These are phyloP conservation scores for Folsomia manolachei DNA, from an alignment of 2,888 invertebrate genomes.

Conservation along the genomic window DNA sequence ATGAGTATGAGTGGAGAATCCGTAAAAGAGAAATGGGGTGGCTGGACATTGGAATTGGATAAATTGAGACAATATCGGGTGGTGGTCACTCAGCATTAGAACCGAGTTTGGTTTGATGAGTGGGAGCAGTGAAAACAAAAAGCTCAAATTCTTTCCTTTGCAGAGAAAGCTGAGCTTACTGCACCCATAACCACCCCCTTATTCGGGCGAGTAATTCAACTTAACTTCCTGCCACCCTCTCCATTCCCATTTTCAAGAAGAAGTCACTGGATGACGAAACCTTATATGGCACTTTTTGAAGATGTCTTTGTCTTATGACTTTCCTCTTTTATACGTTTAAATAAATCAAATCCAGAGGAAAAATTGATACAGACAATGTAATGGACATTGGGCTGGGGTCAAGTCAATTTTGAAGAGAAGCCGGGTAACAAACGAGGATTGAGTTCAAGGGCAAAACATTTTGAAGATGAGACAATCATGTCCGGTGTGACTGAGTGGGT, in stretches of 20 bases:
- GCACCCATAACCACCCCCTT: neutral
- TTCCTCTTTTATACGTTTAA: too few relatives aligned
- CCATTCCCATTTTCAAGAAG: neutral
- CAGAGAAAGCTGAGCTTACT: neutral
- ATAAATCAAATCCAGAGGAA: neutral
- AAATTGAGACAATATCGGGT: neutral
- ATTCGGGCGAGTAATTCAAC: too few relatives aligned
- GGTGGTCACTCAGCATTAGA: neutral
- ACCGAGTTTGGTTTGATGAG: neutral
- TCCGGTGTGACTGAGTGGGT: neutral
- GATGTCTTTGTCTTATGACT: too few relatives aligned
- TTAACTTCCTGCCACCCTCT: neutral
- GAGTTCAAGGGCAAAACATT: neutral
- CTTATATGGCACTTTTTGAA: too few relatives aligned
- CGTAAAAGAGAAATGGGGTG: neutral
- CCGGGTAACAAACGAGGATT: neutral
- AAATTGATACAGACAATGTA: neutral
- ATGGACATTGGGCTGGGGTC: too few relatives aligned
- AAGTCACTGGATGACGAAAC: neutral
- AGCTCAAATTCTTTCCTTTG: neutral
- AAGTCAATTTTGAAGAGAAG: neutral
- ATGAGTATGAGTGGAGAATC: neutral
- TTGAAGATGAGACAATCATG: neutral
- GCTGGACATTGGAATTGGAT: neutral
- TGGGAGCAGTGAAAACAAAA: neutral